phyloP scores from a whole-genome alignment of 2,113 vertebrate genomes.

The Pseudopipra pipra region DNA sequence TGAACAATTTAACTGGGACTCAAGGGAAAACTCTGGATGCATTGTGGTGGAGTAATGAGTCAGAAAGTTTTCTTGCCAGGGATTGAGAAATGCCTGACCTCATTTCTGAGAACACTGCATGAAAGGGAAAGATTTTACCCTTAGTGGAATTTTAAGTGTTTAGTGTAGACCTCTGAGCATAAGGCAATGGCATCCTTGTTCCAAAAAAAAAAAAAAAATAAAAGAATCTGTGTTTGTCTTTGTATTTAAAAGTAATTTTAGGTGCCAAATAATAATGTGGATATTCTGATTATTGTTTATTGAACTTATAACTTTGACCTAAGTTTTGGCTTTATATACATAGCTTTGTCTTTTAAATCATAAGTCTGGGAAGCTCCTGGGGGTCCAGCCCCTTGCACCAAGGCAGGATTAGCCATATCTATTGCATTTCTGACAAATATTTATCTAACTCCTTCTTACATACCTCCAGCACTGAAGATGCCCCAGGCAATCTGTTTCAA shows the following conservation, averaged over 20 bases:
- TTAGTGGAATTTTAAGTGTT: constrained; percentile 52
- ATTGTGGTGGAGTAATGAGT: constrained; percentile 56
- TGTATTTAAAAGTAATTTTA: neutral
- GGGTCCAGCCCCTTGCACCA: neutral
- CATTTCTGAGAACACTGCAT: constrained; percentile 42
- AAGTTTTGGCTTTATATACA: neutral
- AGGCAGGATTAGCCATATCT: neutral
- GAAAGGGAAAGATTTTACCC: constrained; percentile 24
- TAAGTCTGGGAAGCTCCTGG: neutral
- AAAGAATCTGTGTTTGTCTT: neutral
- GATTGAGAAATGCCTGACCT: constrained; percentile 45
- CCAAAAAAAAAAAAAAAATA: neutral
- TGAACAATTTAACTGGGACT: constrained; percentile 63
- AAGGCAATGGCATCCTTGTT: neutral
- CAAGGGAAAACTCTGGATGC: constrained; percentile 51
- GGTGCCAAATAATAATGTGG: neutral
- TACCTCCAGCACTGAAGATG: neutral
- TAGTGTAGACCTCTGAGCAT: neutral
- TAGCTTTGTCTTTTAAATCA: neutral
- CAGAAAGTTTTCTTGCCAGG: constrained; percentile 45
- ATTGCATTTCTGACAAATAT: neutral
- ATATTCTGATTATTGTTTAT: neutral
- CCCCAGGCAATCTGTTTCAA: neutral
- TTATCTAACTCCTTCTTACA: neutral
- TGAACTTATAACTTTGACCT: neutral